Evolutionary conservation across 2,113 vertebrate species (phyloP).

Genomic region (Camelus dromedarius): DNA sequence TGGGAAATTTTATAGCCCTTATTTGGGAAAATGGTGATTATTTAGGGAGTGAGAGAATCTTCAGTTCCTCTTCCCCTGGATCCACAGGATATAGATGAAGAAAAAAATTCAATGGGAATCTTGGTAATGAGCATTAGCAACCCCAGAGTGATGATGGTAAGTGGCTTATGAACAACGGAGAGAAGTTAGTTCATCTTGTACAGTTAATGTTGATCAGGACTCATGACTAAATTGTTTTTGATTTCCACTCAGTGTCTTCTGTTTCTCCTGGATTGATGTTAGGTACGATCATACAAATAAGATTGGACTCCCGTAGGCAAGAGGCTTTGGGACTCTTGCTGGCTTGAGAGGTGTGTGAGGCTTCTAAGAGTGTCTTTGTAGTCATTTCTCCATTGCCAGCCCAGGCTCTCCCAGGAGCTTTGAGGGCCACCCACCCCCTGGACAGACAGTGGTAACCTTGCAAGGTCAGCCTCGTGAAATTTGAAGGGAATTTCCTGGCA

Average conservation of each 20-base stretch:
- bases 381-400: background rate
- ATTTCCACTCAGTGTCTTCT: background rate
- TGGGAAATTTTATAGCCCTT: background rate
- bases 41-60: background rate
- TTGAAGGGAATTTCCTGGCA: constrained; percentile 17
- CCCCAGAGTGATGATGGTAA: background rate
- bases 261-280: constrained; percentile 39
- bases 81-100: background rate
- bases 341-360: constrained; percentile 13
- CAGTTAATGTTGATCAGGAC: background rate
- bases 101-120: background rate
- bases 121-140: constrained; percentile 15
- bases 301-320: background rate
- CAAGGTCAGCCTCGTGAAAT: constrained; percentile 49
- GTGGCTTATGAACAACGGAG: background rate
- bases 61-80: background rate
- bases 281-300: constrained; percentile 61
- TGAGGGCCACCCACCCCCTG: background rate
- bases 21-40: background rate
- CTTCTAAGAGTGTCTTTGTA: constrained; percentile 55
- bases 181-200: background rate
- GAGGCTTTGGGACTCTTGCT: constrained; percentile 33
- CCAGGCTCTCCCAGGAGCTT: background rate
- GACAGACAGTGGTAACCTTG: background rate
- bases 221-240: background rate